Conservation (phyloP, 2,888 invertebrate species). For the Dolomedes plantarius region DNA sequence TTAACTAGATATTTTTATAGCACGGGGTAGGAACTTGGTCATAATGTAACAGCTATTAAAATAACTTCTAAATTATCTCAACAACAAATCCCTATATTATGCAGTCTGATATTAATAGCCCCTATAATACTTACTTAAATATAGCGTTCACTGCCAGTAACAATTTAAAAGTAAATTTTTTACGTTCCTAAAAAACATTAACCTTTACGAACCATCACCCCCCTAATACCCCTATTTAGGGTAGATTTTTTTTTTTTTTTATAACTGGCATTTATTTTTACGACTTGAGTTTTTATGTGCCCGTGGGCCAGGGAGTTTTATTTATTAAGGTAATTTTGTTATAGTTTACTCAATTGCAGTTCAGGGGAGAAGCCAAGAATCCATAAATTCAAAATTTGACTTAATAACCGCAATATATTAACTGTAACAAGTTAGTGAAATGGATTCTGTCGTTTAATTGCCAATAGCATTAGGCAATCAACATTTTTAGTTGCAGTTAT, state of each 20-base stretch:
- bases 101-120: conserved; percentile 47
- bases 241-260: not conserved
- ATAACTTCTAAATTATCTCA: conserved; percentile 45
- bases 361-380: too few species aligned
- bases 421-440: too few species aligned
- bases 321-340: not conserved
- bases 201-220: not conserved
- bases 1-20: not conserved
- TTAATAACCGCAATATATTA: too few species aligned
- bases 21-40: conserved; percentile 15
- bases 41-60: conserved; percentile 51
- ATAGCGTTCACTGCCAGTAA: conserved; percentile 34
- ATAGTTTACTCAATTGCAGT: too few species aligned
- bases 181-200: not conserved
- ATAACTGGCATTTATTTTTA: not conserved
- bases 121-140: conserved; percentile 26
- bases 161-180: conserved; percentile 26
- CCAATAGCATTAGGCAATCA: too few species aligned
- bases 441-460: too few species aligned
- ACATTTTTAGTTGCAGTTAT: too few species aligned
- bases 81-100: conserved; percentile 17
- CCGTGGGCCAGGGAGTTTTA: not conserved
- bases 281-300: conserved; percentile 7
- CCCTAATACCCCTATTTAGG: not conserved
- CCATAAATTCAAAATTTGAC: too few species aligned